Evolutionary conservation across 1,140 invertebrate genomes (phyloP).

Genomic region (Orius insidiosus): DNA sequence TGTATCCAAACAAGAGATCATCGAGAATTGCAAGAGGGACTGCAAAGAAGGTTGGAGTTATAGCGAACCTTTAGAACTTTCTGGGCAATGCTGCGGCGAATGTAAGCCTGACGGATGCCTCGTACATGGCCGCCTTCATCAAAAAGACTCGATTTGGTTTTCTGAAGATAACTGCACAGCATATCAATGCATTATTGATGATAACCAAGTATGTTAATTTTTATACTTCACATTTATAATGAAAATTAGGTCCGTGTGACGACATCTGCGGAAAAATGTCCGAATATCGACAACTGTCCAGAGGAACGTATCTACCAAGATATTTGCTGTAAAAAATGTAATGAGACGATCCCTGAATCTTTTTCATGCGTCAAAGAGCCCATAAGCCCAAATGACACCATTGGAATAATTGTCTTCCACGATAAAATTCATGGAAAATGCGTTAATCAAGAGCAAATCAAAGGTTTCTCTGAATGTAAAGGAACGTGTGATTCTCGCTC

Average conservation of each 20-base stretch:
- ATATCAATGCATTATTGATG: slow-evolving; percentile 32
- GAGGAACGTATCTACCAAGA: slow-evolving; percentile 33
- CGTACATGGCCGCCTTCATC: slow-evolving; percentile 31
- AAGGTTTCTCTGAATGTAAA: slow-evolving; percentile 41
- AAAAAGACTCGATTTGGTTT: slow-evolving; percentile 38
- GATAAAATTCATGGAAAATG: slow-evolving; percentile 35
- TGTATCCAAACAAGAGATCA: slow-evolving; percentile 25
- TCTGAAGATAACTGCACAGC: slow-evolving; percentile 48
- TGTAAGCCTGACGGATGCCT: slow-evolving; percentile 48
- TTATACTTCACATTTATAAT: too few relatives aligned
- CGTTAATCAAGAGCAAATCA: slow-evolving; percentile 35
- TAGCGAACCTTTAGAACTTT: slow-evolving; percentile 22
- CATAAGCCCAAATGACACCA: slow-evolving; percentile 31
- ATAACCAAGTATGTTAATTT: slow-evolving; percentile 29
- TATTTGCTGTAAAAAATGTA: slow-evolving; percentile 49
- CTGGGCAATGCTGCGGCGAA: slow-evolving; percentile 45
- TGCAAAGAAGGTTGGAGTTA: slow-evolving; percentile 35
- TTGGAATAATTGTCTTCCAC: slow-evolving; percentile 32
- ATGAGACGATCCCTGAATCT: slow-evolving; percentile 24
- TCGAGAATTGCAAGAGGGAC: slow-evolving; percentile 26
- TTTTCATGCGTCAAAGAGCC: slow-evolving; percentile 25
- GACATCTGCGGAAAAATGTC: slow-evolving; percentile 35
- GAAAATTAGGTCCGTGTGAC: slow-evolving; percentile 32
- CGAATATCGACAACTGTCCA: slow-evolving; percentile 39
- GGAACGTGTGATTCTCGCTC: slow-evolving; percentile 46